Percentiles rank a stretch among this genome's conserved stretches.
These are phyloP conservation scores for Myocastor coypus DNA, from an alignment of 2,113 vertebrate species.

Conservation along the genomic window DNA sequence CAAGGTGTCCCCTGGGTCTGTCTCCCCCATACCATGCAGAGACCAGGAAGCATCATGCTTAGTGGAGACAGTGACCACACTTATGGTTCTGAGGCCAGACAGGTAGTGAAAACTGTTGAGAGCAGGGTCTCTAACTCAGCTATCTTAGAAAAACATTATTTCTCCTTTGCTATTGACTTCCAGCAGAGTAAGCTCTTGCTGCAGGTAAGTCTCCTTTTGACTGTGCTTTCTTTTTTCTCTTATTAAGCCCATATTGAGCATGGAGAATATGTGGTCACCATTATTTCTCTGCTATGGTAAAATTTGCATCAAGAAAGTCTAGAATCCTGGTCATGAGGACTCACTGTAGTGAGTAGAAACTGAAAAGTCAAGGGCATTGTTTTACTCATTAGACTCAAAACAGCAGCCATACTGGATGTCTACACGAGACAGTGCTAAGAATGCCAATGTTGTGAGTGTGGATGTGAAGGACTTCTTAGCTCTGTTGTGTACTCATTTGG, in stretches of 20 bases:
- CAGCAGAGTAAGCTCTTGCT: neutral
- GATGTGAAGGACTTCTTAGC: neutral
- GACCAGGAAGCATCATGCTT: too few species aligned
- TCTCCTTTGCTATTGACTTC: neutral
- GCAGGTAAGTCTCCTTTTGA: neutral
- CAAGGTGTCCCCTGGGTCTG: neutral
- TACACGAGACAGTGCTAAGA: too few species aligned
- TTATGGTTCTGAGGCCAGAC: neutral
- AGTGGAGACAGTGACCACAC: too few species aligned
- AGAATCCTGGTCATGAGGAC: neutral
- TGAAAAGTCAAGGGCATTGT: neutral
- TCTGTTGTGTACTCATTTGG: neutral
- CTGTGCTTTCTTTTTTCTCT: neutral
- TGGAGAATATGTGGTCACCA: neutral
- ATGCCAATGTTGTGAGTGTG: neutral
- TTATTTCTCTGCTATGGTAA: neutral
- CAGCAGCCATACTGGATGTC: neutral
- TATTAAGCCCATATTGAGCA: neutral
- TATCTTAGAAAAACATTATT: neutral
- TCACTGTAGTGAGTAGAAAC: neutral
- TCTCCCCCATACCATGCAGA: neutral
- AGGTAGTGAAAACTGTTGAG: accelerated
- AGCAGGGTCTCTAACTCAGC: neutral
- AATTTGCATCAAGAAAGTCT: neutral
- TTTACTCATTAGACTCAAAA: neutral